These are phyloP conservation scores for Lithophane semibrunnea DNA, from an alignment of 2,888 invertebrate genomes.

Conservation along the genomic window DNA sequence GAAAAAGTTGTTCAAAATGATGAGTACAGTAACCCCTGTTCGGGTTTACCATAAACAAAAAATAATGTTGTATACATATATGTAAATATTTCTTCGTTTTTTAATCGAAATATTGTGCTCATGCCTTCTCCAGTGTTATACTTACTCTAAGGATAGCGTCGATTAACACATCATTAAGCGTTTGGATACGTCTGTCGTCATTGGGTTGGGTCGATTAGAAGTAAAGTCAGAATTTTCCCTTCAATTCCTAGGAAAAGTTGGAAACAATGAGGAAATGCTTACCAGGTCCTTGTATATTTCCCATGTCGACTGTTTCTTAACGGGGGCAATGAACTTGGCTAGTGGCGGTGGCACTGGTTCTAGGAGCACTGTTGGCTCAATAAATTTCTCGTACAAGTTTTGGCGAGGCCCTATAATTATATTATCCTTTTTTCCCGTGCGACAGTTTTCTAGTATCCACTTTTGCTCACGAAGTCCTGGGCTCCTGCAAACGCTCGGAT, in stretches of 20 bases:
- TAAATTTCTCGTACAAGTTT: conserved; percentile 17
- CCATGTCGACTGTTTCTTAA: too few species aligned
- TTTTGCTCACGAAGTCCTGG: neutral
- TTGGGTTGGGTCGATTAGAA: neutral
- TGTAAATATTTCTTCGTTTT: too few species aligned
- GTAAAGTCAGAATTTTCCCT: neutral
- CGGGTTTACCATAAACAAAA: too few species aligned
- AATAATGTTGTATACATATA: too few species aligned
- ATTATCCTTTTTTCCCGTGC: neutral
- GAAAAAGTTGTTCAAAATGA: too few species aligned
- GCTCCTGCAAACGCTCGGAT: neutral
- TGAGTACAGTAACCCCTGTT: too few species aligned
- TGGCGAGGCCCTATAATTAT: neutral
- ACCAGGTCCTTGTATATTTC: neutral
- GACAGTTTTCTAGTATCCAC: conserved; percentile 29
- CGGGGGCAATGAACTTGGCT: neutral
- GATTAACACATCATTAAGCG: neutral
- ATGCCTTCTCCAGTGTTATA: too few species aligned
- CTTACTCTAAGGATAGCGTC: too few species aligned
- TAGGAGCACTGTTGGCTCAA: neutral
- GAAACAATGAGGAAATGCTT: neutral
- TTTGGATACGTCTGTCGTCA: neutral
- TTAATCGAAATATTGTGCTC: too few species aligned
- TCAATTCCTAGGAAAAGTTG: neutral
- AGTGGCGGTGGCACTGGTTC: neutral